phyloP scores from a whole-genome alignment of 2,113 vertebrate species.

The Patagioenas fasciata region DNA sequence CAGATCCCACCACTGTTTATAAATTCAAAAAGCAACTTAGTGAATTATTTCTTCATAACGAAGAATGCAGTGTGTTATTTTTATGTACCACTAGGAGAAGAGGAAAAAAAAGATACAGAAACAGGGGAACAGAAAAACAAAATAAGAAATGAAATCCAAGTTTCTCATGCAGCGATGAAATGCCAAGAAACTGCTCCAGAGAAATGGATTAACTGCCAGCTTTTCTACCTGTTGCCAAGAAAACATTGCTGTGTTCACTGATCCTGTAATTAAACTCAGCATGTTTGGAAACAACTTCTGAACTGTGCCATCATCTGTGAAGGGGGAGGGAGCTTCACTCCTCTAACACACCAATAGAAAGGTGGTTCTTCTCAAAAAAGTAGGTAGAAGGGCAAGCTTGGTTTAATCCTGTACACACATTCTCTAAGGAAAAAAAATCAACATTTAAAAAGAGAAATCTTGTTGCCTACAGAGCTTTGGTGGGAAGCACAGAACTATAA shows the following conservation, averaged over 20 bases:
- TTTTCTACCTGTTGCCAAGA: conserved; percentile 62
- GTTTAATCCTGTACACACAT: conserved; percentile 7
- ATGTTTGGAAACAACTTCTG: conserved; percentile 32
- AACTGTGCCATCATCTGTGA: conserved; percentile 19
- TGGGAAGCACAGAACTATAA: neutral
- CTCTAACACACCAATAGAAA: neutral
- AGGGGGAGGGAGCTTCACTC: neutral
- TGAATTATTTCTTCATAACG: neutral
- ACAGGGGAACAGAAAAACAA: conserved; percentile 35
- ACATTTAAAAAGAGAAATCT: neutral
- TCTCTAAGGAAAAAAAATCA: neutral
- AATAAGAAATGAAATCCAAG: conserved; percentile 27
- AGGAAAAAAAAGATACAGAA: neutral
- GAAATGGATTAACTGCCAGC: conserved; percentile 40
- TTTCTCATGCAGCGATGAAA: neutral
- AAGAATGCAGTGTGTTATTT: conserved; percentile 13
- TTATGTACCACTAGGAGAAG: neutral
- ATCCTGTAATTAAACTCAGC: conserved; percentile 49
- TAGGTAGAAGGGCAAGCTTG: conserved; percentile 13
- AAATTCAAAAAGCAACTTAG: neutral
- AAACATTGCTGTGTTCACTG: conserved; percentile 57
- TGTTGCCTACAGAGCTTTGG: neutral
- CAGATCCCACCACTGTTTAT: neutral
- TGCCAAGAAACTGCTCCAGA: conserved; percentile 54
- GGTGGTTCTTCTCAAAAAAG: neutral